These are phyloP conservation scores for Bombus picipes DNA, from an alignment of 1,140 invertebrate species.

Conservation along the genomic window DNA sequence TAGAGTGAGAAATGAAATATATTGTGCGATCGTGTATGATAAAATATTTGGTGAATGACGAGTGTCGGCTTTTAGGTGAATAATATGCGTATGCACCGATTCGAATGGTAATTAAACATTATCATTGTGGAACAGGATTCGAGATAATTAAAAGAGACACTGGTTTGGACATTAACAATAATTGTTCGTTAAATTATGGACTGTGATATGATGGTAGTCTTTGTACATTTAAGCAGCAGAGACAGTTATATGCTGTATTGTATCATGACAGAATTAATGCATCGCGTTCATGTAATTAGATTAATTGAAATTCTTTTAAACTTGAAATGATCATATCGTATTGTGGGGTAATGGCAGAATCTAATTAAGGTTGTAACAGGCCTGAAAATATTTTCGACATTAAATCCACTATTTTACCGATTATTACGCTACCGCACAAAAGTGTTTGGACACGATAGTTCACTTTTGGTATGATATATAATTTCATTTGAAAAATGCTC, in stretches of 20 bases:
- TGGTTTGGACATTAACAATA: neutral
- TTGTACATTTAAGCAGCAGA: neutral
- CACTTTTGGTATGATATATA: too few species aligned
- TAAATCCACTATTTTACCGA: neutral
- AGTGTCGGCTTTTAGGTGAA: neutral
- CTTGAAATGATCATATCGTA: neutral
- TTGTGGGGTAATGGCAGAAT: neutral
- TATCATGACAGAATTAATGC: neutral
- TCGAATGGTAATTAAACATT: neutral
- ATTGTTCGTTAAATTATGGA: slow-evolving; percentile 1
- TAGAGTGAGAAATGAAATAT: neutral
- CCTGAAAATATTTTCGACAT: too few species aligned
- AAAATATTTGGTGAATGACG: neutral
- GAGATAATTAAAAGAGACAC: neutral
- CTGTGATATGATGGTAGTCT: too few species aligned
- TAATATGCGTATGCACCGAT: neutral
- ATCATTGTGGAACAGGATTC: neutral
- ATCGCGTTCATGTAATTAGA: neutral
- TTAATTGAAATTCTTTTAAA: neutral
- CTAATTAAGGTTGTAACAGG: too few species aligned
- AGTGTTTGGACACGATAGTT: neutral
- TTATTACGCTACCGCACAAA: neutral
- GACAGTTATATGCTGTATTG: neutral
- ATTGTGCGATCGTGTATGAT: neutral
- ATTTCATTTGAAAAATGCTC: neutral